Conservation (phyloP, 2,797 vertebrate genomes). For the Poeciliopsis turneri region DNA sequence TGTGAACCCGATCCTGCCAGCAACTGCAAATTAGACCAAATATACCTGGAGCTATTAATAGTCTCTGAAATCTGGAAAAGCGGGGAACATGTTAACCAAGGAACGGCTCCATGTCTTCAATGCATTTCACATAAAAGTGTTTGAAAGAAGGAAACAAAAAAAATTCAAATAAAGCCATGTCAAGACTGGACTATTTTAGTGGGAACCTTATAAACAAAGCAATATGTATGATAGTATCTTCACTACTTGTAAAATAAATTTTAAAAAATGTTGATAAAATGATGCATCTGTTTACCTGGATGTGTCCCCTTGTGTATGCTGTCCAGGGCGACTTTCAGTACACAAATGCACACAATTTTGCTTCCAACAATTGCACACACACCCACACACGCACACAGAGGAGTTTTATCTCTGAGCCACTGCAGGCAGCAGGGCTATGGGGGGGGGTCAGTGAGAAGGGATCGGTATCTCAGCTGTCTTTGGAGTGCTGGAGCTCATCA, state of each 20-base stretch:
- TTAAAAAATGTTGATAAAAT: neutral
- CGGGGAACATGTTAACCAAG: neutral
- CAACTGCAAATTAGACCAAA: neutral
- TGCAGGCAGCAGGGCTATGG: constrained; percentile 52
- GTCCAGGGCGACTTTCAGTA: neutral
- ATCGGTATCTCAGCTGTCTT: constrained; percentile 75
- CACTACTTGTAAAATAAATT: neutral
- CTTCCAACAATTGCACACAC: neutral
- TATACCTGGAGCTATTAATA: neutral
- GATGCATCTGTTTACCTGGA: neutral
- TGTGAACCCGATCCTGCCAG: neutral
- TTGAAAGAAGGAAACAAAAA: neutral
- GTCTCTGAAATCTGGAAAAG: neutral
- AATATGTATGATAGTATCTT: neutral
- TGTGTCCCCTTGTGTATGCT: neutral
- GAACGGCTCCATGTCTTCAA: neutral
- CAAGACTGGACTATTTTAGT: neutral
- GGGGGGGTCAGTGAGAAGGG: constrained; percentile 65
- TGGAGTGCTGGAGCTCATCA: constrained; percentile 80
- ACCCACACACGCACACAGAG: constrained; percentile 10
- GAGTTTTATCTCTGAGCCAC: constrained; percentile 67
- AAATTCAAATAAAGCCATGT: neutral
- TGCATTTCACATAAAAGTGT: neutral
- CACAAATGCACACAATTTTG: constrained; percentile 17
- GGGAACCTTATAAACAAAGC: neutral